phyloP scores from a whole-genome alignment of 1,140 invertebrate species.

The Episyrphus balteatus region DNA sequence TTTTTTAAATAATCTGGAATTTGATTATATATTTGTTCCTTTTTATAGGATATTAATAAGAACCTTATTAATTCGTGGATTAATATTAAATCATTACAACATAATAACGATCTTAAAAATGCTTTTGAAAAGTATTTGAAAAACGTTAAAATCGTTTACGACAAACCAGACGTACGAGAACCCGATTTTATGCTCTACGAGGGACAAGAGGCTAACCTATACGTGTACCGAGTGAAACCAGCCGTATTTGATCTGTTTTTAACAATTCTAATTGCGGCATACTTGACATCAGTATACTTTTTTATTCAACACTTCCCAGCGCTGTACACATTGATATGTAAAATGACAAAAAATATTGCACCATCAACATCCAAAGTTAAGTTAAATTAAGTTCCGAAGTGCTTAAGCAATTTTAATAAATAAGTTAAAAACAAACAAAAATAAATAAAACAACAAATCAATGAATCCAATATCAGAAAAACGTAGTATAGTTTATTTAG shows the following conservation, averaged over 20 bases:
- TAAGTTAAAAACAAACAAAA: no score
- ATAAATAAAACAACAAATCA: no score
- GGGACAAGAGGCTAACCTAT: constrained; percentile 62
- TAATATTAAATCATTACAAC: constrained; percentile 22
- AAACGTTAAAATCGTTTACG: constrained; percentile 57
- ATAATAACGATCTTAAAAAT: constrained; percentile 44
- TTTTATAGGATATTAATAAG: constrained; percentile 21
- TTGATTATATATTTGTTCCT: background rate
- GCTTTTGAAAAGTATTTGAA: constrained; percentile 65
- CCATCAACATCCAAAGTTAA: no score
- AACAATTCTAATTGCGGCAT: constrained; percentile 71
- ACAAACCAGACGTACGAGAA: constrained; percentile 71
- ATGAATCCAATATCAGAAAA: no score
- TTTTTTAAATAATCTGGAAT: background rate
- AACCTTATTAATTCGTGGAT: constrained; percentile 26
- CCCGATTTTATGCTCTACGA: constrained; percentile 90
- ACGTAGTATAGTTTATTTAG: no score
- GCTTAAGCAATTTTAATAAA: no score
- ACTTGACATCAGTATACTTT: constrained; percentile 72
- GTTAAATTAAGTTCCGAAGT: no score
- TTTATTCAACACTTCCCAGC: constrained; percentile 61
- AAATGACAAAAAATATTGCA: constrained; percentile 18
- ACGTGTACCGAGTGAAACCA: constrained; percentile 92
- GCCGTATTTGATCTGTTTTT: constrained; percentile 94
- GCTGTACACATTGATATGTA: constrained; percentile 42